Evolutionary conservation across 1,140 invertebrate genomes (phyloP).

Genomic region (Bombus consobrinus): DNA sequence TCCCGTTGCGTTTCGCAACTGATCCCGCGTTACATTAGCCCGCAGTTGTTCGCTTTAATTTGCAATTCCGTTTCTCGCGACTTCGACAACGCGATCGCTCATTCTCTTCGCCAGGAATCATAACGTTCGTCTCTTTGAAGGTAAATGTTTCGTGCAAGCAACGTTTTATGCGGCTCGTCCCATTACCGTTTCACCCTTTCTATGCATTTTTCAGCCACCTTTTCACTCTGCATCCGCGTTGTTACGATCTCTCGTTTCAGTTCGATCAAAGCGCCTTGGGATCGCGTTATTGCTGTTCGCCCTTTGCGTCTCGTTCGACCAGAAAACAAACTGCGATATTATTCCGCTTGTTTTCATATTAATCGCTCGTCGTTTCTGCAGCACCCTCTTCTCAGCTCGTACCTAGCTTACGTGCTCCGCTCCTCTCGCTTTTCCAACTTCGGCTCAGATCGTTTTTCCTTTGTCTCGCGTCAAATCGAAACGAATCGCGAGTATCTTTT

Average conservation of each 20-base stretch:
- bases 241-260: neutral
- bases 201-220: conserved; percentile 23
- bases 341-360: conserved; percentile 14
- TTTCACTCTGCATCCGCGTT: neutral
- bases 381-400: neutral
- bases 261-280: conserved; percentile 1
- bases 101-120: no score
- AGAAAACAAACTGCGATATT: conserved; percentile 20
- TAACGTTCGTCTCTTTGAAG: neutral
- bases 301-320: neutral
- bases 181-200: neutral
- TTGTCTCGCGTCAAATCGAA: no score
- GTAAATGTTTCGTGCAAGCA: neutral
- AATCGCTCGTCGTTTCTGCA: neutral
- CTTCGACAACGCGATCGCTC: neutral
- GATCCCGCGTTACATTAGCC: neutral
- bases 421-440: no score
- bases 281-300: neutral
- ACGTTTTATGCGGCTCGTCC: neutral
- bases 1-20: no score
- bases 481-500: no score
- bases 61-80: neutral
- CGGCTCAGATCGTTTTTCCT: no score
- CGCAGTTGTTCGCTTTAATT: neutral
- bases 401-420: no score